Base-by-base conservation (phyloP, 1,140 invertebrate genomes). In the Centruroides vittatus region DNA sequence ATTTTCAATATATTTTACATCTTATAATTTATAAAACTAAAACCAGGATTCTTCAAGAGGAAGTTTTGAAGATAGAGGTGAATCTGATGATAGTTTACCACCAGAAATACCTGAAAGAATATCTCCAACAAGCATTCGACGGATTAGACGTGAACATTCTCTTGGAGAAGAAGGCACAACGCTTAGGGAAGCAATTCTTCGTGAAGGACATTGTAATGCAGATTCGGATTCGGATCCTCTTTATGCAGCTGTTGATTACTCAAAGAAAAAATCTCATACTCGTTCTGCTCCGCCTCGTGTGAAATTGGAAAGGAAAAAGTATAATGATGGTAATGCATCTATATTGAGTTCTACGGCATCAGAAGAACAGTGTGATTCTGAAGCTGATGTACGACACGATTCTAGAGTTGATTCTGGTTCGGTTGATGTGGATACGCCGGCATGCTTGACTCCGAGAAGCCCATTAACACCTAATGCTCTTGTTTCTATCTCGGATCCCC, bases 1-100 rank as follows among this genome's bases (percentile, higher is more conserved):
- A 23, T 23, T 23, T 23, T 23, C 23, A 23, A 23, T 23, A 23
- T 23, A 23, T 23, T 23, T 23, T 23, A 23, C 23, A 23, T 23
- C 23, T 23, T 23, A 23, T 23, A 23, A 23, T 23, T 23, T 61
- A 56, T 60, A 23, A 23, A 23, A 23, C 23, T 41, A 41, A 41
- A 41, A 41, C n/a, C 56, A 76, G 73, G 74, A 76, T 61, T 75
- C 73, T 4, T 74, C 73, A 3, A 64, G 73, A 11, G 74, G 74
- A 8, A 75, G 74, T 61, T 73, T 70, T 51, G 74, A 75, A 60
- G 74, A 75, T 41, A 65, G 70, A 51, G 67, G 67, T 36, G 71
- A 69, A 52, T 73, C 72, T 54, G 72, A 73, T 61, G 73, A 73
- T 52, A 72, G 70, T 65, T 67, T 71, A 8, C 69, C 71, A 13